Percentiles rank a stretch among this genome's conserved stretches.
Conservation (phyloP, 2,888 invertebrate genomes). For the Platycnemis pennipes region DNA sequence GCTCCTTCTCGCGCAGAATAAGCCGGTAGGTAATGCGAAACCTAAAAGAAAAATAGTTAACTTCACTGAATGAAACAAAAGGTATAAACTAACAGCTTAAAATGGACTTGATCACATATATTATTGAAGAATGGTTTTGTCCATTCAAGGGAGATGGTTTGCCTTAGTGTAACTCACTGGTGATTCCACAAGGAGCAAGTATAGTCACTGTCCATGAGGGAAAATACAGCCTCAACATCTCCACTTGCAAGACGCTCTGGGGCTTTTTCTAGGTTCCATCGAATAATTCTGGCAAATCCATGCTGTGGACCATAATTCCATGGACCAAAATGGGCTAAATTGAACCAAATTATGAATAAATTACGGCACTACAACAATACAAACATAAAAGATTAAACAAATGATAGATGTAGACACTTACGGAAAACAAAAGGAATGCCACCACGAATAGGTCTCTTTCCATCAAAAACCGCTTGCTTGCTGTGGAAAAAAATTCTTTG, state of each 20-base stretch:
- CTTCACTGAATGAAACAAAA: neutral
- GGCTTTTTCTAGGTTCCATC: conserved; percentile 94
- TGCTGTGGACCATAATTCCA: conserved; percentile 98
- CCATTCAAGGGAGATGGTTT: neutral
- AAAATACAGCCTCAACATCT: conserved; percentile 95
- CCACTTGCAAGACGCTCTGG: conserved; percentile 94
- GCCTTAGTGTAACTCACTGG: conserved; percentile 83
- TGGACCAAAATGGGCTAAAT: conserved; percentile 94
- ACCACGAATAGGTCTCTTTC: conserved; percentile 96
- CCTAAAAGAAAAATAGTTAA: conserved; percentile 78
- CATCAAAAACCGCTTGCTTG: conserved; percentile 97
- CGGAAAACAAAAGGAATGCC: conserved; percentile 98
- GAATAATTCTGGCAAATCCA: conserved; percentile 95
- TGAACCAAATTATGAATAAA: neutral
- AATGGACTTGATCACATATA: conserved; percentile 52
- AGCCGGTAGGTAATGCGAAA: conserved; percentile 96
- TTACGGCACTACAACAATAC: neutral
- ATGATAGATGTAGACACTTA: conserved; percentile 82
- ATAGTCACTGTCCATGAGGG: conserved; percentile 95
- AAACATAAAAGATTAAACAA: neutral
- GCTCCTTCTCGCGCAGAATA: conserved; percentile 93
- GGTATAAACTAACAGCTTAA: neutral
- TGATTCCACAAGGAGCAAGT: conserved; percentile 97
- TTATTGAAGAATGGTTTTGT: conserved; percentile 8
- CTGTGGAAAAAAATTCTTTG: conserved; percentile 82